A percentile compares a stretch with the other conserved stretches of the same genome.
These are phyloP conservation scores for Cercocebus atys DNA, from an alignment of 2,113 vertebrate genomes.

Conservation along the genomic window DNA sequence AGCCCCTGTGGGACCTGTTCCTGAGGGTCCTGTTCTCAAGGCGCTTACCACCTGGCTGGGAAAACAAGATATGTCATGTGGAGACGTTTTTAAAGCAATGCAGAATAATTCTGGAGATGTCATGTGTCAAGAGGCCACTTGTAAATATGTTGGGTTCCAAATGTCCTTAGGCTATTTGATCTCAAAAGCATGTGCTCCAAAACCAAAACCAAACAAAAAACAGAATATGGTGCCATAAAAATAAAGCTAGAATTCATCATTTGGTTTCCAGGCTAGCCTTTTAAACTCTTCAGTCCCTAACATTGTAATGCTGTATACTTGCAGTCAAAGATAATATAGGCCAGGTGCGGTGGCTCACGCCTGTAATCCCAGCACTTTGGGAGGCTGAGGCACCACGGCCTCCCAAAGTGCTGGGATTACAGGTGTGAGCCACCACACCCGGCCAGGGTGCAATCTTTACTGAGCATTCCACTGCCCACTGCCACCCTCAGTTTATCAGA, in stretches of 20 bases:
- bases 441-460: neutral
- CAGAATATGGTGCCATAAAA: neutral
- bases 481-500: neutral
- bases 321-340: neutral
- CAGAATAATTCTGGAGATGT: neutral
- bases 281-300: neutral
- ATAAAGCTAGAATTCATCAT: conserved; percentile 16
- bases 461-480: neutral
- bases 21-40: neutral
- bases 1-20: neutral
- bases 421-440: too few species aligned
- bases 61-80: neutral
- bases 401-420: too few species aligned
- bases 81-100: neutral
- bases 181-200: conserved; percentile 30
- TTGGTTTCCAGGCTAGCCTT: neutral
- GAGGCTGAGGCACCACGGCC: neutral
- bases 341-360: neutral
- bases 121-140: neutral
- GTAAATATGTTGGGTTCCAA: conserved; percentile 35
- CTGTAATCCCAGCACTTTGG: neutral
- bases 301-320: neutral
- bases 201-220: conserved; percentile 47
- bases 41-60: neutral
- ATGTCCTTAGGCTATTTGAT: conserved; percentile 37